A percentile compares a stretch with the other conserved stretches of the same genome.
These are phyloP conservation scores for Solen grandis DNA, from an alignment of 1,140 invertebrate species.

Conservation along the genomic window DNA sequence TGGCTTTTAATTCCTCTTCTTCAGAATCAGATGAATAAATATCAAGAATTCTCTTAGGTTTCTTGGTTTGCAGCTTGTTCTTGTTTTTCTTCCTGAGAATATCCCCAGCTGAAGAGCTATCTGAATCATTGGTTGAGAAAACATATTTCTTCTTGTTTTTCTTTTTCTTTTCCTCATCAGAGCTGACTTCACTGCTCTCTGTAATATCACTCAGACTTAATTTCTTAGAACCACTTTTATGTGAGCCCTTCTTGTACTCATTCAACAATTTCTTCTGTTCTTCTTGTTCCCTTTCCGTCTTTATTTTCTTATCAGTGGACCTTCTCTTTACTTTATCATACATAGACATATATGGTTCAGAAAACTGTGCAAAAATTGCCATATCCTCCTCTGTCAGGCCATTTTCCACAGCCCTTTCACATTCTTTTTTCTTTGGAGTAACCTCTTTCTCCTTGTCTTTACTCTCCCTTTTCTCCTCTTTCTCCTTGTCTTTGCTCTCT, in stretches of 20 bases:
- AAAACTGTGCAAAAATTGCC: constrained; percentile 49
- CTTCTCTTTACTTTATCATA: constrained; percentile 98
- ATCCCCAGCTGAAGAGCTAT: constrained; percentile 58
- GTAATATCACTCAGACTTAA: constrained; percentile 61
- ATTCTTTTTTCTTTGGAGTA: constrained; percentile 61
- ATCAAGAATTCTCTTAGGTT: constrained; percentile 59
- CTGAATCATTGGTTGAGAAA: constrained; percentile 55
- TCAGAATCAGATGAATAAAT: constrained; percentile 70
- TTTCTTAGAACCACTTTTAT: constrained; percentile 83
- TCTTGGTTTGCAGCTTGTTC: constrained; percentile 33
- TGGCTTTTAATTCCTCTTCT: constrained; percentile 54
- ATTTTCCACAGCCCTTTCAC: constrained; percentile 46
- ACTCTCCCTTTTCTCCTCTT: constrained; percentile 39
- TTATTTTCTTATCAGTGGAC: constrained; percentile 88
- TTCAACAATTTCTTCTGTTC: constrained; percentile 91
- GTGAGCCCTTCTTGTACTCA: constrained; percentile 86
- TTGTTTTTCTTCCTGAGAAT: constrained; percentile 37
- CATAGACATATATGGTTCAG: constrained; percentile 92
- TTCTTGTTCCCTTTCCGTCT: constrained; percentile 86
- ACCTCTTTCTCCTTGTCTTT: constrained; percentile 56
- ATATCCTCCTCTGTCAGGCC: constrained; percentile 51
- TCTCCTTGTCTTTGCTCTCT: constrained; percentile 57
- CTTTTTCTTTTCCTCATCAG: constrained; percentile 65
- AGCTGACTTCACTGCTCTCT: constrained; percentile 61
- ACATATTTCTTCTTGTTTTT: constrained; percentile 68